phyloP scores from a whole-genome alignment of 2,113 vertebrate species.

The Perca flavescens region DNA sequence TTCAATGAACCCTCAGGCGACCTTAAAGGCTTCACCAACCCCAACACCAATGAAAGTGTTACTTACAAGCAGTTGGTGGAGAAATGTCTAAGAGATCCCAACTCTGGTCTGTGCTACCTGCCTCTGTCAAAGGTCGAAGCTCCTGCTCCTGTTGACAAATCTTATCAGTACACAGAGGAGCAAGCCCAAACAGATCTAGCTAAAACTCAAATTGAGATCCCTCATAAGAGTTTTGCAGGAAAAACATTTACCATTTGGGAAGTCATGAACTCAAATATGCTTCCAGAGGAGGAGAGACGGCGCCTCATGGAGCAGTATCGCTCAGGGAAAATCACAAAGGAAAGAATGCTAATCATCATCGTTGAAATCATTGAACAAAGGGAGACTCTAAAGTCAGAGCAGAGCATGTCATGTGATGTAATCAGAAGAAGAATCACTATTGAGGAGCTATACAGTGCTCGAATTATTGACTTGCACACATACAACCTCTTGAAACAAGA shows the following conservation, averaged over 20 bases:
- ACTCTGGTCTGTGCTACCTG: slow-evolving; percentile 88
- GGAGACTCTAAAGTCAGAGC: slow-evolving; percentile 88
- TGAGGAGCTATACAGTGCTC: slow-evolving; percentile 86
- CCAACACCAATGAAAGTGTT: slow-evolving; percentile 87
- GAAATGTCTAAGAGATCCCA: slow-evolving; percentile 89
- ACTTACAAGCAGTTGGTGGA: slow-evolving; percentile 90
- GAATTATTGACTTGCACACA: slow-evolving; percentile 88
- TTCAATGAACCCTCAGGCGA: slow-evolving; percentile 88
- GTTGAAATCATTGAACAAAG: slow-evolving; percentile 97
- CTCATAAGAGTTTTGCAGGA: slow-evolving; percentile 85
- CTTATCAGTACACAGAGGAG: slow-evolving; percentile 88
- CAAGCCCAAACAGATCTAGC: slow-evolving; percentile 90
- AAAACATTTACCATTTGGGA: slow-evolving; percentile 93
- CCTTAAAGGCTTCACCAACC: slow-evolving; percentile 89
- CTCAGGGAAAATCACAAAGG: slow-evolving; percentile 91
- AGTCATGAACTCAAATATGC: slow-evolving; percentile 93
- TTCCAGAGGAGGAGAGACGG: slow-evolving; percentile 89
- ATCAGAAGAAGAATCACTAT: slow-evolving; percentile 89
- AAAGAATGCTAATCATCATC: slow-evolving; percentile 96
- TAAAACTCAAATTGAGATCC: slow-evolving; percentile 91
- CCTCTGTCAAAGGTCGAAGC: slow-evolving; percentile 85
- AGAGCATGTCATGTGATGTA: slow-evolving; percentile 88
- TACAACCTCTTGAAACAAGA: slow-evolving; percentile 91
- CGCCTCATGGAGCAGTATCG: slow-evolving; percentile 92
- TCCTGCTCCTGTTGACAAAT: slow-evolving; percentile 81